Evolutionary conservation across 1,140 invertebrate genomes (phyloP), one percentile per base, ranked within the genome.

Genomic region (Drosophila sechellia): DNA sequence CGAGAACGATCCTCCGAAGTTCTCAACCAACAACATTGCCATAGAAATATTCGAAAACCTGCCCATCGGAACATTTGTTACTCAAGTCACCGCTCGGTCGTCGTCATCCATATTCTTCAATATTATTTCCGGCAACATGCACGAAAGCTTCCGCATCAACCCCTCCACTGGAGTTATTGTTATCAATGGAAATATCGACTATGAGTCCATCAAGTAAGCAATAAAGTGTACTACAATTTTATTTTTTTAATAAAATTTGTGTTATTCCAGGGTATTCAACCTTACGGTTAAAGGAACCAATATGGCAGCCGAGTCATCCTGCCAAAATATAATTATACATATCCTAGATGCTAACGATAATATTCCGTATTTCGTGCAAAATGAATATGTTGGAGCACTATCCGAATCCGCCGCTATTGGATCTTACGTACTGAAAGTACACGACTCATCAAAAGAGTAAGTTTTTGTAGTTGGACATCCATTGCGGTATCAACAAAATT

Each of bases 41-140:
- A 95, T 95, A 0, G 97, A 98, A 92, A 95, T 99, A 10, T 95
- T 95, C 71, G 98, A 99, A 93, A 97, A 98, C 92, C 95, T 95
- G 75, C 94, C 95, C 8, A 91, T 95, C 11, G 97, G 97, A 5
- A 95, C 95, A 10, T 95, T 95, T 91, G 95, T 98, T 6, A 95
- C 95, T 31, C 94, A 96, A 79, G 92, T 98, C 5, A 95, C 96
- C 85, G 97, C 96, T 0, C 93, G 95, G 43, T 96, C 96, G 66
- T 95, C 95, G 1, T 97, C 96, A 0, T 96, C 96, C 0, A 92
- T 97, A 17, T 95, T 96, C 77, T 99, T 96, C 93, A 95, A 96
- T 92, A 96, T 98, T 40, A 93, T 95, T n/a, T 93, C 93, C 46
- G 97, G 97, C 1, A 97, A 98, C 87, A 90, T 92, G 4, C 95